These are phyloP conservation scores for Hydropsyche tenuis DNA, from an alignment of 1,140 invertebrate species.

Conservation along the genomic window DNA sequence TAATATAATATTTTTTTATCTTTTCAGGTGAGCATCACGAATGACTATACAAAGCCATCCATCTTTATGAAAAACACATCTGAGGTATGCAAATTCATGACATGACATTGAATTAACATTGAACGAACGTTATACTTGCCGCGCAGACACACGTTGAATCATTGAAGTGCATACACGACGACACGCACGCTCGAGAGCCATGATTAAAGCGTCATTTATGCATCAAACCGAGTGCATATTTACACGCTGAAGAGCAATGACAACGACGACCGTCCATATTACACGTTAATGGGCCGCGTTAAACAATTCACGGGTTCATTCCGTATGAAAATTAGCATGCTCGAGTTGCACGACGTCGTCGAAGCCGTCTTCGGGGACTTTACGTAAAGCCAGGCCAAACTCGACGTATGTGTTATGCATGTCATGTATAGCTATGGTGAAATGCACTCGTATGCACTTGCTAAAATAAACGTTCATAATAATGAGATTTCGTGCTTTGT, in stretches of 20 bases:
- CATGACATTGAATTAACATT: no score
- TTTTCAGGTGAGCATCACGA: constrained; percentile 4
- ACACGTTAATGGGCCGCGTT: constrained; percentile 33
- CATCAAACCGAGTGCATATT: constrained; percentile 7
- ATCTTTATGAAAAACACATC: no score
- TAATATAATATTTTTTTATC: constrained; percentile 6
- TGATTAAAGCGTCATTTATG: constrained; percentile 27
- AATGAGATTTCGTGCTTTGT: no score
- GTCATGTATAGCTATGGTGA: background rate
- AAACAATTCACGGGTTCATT: constrained; percentile 41
- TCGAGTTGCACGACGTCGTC: background rate
- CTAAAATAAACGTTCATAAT: no score
- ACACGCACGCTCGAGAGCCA: background rate
- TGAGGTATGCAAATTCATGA: no score
- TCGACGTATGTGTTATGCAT: no score
- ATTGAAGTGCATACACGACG: background rate
- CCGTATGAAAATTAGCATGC: constrained; percentile 44
- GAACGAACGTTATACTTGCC: background rate
- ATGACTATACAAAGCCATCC: no score
- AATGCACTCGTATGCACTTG: background rate
- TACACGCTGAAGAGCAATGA: constrained; percentile 3
- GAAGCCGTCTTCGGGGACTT: constrained; percentile 13
- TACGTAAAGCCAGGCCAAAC: no score
- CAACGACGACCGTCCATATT: background rate
- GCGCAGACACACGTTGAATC: background rate